Conservation (phyloP, 2,888 invertebrate species). For the Acleris laterana region DNA sequence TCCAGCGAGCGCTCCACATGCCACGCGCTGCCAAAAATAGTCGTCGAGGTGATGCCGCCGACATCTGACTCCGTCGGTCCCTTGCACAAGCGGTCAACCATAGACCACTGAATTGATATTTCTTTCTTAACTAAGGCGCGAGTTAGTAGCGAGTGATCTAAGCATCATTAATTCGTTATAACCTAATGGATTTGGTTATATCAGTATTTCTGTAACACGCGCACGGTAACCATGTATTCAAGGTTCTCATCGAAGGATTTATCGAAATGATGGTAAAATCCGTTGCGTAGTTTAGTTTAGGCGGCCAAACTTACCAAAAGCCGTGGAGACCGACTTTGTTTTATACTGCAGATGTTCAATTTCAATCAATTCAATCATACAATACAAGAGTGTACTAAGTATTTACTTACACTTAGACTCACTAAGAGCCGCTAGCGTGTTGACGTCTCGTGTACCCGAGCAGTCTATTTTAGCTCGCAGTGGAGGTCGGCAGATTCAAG, state of each 20-base stretch:
- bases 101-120: background rate
- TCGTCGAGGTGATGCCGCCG: conserved; percentile 57
- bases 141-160: too few species aligned
- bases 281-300: too few species aligned
- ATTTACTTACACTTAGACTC: background rate
- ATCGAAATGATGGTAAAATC: too few species aligned
- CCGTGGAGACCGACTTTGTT: too few species aligned
- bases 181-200: background rate
- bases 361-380: too few species aligned
- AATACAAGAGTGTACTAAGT: background rate
- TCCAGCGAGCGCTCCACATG: conserved; percentile 79
- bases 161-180: too few species aligned
- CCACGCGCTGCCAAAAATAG: conserved; percentile 77
- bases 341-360: too few species aligned
- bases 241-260: too few species aligned
- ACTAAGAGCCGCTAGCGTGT: conserved; percentile 6
- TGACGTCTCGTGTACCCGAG: conserved; percentile 10
- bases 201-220: too few species aligned
- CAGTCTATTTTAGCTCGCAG: conserved; percentile 63
- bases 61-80: conserved; percentile 60
- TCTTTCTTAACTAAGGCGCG: background rate
- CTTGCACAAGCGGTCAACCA: conserved; percentile 13
- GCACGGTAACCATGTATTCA: too few species aligned
- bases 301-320: too few species aligned
- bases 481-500: conserved; percentile 73